Percentiles rank a stretch among this genome's conserved stretches.
Evolutionary conservation across 2,888 invertebrate species (phyloP).

Genomic region (Andrena fulva): DNA sequence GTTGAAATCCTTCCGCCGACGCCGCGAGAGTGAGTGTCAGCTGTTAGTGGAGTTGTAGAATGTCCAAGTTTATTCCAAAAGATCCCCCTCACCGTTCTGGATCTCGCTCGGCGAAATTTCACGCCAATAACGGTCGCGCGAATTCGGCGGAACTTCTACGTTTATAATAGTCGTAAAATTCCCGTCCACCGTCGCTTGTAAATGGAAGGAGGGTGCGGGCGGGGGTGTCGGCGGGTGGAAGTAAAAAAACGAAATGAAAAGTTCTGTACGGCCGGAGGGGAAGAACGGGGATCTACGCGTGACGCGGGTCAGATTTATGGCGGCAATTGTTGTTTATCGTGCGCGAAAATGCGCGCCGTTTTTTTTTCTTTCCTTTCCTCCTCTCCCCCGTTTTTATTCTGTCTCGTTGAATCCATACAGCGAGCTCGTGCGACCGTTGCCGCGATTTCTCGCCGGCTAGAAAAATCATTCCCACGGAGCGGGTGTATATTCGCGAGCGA

Average conservation of each 20-base stretch:
- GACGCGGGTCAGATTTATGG: constrained; percentile 31
- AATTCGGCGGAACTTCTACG: constrained; percentile 36
- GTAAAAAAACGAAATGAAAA: background rate
- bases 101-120: constrained; percentile 44
- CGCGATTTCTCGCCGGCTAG: background rate
- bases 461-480: constrained; percentile 7
- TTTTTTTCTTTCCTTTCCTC: background rate
- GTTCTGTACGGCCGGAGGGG: background rate
- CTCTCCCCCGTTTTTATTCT: background rate
- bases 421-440: background rate
- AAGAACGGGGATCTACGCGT: constrained; percentile 6
- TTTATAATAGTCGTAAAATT: constrained; percentile 51
- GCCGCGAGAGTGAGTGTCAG: constrained; percentile 49
- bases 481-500: background rate
- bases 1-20: constrained; percentile 58
- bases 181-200: background rate
- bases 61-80: constrained; percentile 59
- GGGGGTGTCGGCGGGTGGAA: background rate
- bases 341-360: background rate
- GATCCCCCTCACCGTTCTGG: constrained; percentile 11
- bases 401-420: background rate
- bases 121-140: constrained; percentile 35
- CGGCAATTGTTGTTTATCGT: constrained; percentile 48
- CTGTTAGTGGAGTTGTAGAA: constrained; percentile 66
- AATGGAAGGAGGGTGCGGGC: background rate